Conservation (phyloP, 2,888 invertebrate genomes). For the Plebejus anna region DNA sequence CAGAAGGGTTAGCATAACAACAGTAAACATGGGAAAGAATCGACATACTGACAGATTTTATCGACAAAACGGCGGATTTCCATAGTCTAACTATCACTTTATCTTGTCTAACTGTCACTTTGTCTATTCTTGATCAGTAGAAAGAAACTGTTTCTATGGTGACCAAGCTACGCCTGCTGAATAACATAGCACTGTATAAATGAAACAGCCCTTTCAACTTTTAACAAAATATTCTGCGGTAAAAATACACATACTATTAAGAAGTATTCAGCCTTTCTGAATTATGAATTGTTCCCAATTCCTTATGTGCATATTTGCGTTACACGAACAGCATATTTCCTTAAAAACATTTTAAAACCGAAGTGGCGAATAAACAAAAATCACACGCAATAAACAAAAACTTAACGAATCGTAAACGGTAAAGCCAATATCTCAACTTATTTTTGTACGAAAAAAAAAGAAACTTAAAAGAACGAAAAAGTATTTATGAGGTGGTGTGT, state of each 20-base stretch:
- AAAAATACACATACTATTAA: neutral
- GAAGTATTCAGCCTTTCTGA: no score
- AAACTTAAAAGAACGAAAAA: conserved; percentile 2
- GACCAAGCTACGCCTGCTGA: no score
- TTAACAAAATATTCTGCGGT: neutral
- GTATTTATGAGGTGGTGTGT: conserved; percentile 18
- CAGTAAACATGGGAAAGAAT: no score
- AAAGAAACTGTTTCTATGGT: no score
- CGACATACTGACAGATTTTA: no score
- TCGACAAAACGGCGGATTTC: no score
- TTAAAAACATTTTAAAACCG: conserved; percentile 1
- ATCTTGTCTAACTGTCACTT: no score
- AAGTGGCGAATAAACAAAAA: neutral
- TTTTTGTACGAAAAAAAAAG: neutral
- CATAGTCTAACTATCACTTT: no score
- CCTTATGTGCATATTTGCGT: neutral
- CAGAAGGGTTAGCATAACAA: no score
- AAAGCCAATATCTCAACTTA: neutral
- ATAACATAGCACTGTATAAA: no score
- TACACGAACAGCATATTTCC: neutral
- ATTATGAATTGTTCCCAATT: neutral
- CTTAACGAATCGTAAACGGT: conserved; percentile 7
- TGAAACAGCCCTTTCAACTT: no score
- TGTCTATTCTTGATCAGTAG: no score
- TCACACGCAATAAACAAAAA: neutral